Percentiles rank a stretch among this genome's conserved stretches.
Evolutionary conservation across 2,888 invertebrate species (phyloP).

Genomic region (Microchrysa polita): DNA sequence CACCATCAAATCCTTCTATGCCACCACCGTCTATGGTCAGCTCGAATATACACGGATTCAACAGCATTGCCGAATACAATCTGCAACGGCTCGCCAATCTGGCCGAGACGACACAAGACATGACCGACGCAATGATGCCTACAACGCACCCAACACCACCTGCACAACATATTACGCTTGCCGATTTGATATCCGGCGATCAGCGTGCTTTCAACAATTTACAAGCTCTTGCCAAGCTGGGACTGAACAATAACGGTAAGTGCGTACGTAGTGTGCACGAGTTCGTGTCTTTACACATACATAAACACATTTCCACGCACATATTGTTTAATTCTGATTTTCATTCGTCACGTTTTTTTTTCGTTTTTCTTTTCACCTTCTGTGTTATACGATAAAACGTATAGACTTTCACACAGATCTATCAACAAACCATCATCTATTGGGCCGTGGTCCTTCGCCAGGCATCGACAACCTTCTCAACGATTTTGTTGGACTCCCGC

Average conservation of each 20-base stretch:
- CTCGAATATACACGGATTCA: constrained; percentile 63
- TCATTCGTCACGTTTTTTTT: constrained; percentile 17
- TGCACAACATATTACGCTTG: constrained; percentile 75
- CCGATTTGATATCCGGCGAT: constrained; percentile 78
- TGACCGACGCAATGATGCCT: constrained; percentile 59
- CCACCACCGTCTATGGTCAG: constrained; percentile 58
- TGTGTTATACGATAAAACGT: constrained; percentile 51
- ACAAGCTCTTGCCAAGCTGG: constrained; percentile 88
- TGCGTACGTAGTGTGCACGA: too few relatives aligned
- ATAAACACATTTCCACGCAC: neutral
- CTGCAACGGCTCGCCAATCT: constrained; percentile 84
- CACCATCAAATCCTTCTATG: constrained; percentile 42
- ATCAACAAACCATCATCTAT: constrained; percentile 57
- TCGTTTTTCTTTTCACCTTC: constrained; percentile 43
- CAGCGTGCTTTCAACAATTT: constrained; percentile 87
- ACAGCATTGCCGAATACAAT: constrained; percentile 86
- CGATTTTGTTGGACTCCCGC: constrained; percentile 69
- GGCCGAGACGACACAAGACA: constrained; percentile 73
- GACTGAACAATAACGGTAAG: constrained; percentile 74
- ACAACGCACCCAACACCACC: constrained; percentile 69
- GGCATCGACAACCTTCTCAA: constrained; percentile 69
- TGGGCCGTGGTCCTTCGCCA: constrained; percentile 68
- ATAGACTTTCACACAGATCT: constrained; percentile 64
- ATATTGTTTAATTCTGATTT: neutral
- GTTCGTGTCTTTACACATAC: neutral